phyloP scores from a whole-genome alignment of 2,888 invertebrate species.

The Volucella bombylans region DNA sequence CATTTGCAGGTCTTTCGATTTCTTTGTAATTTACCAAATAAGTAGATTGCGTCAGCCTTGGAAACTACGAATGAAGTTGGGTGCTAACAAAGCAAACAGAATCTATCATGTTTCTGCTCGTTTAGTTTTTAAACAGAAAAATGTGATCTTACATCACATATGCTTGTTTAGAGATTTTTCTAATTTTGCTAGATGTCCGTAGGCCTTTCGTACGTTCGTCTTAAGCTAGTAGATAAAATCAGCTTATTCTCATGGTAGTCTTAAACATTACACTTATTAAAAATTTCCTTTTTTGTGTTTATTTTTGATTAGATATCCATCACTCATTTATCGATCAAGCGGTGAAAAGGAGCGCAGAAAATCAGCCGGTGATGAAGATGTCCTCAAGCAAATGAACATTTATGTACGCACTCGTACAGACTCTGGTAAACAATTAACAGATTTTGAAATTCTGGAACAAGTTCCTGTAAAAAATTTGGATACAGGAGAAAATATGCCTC shows the following conservation, averaged over 20 bases:
- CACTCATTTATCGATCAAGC: constrained; percentile 78
- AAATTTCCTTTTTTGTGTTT: neutral
- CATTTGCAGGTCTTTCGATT: constrained; percentile 78
- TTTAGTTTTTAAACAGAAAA: constrained; percentile 6
- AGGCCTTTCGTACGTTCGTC: constrained; percentile 9
- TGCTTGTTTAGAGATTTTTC: constrained; percentile 33
- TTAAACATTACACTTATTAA: constrained; percentile 45
- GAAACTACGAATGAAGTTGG: constrained; percentile 79
- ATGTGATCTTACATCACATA: constrained; percentile 51
- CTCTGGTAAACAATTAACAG: constrained; percentile 93
- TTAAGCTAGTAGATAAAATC: constrained; percentile 29
- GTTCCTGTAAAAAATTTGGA: constrained; percentile 92
- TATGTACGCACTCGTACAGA: constrained; percentile 91
- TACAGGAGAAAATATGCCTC: constrained; percentile 94
- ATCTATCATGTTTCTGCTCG: neutral
- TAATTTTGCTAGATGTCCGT: constrained; percentile 30
- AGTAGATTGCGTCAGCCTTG: constrained; percentile 76
- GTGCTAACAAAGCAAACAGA: constrained; percentile 30
- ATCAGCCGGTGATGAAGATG: constrained; percentile 92
- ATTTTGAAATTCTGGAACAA: constrained; percentile 96
- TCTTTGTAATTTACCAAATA: constrained; percentile 78
- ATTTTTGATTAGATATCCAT: constrained; percentile 78
- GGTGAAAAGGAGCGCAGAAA: constrained; percentile 86
- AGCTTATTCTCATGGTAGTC: constrained; percentile 29
- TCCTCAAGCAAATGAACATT: constrained; percentile 87